Evolutionary conservation across 2,888 invertebrate species (phyloP).

Genomic region (Nasonovia ribisnigri): DNA sequence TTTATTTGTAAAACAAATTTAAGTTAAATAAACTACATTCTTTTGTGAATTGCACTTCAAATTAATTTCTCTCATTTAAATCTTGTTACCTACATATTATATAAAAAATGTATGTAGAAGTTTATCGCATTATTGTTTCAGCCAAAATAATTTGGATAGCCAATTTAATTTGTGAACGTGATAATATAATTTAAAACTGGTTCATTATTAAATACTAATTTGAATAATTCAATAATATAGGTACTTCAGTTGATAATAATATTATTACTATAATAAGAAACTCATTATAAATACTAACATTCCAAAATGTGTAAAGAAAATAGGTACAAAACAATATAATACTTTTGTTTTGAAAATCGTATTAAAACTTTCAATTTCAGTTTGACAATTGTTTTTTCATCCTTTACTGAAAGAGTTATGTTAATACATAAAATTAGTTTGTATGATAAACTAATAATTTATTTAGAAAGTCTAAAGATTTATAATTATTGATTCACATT

Average conservation of each 20-base stretch:
- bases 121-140: not conserved
- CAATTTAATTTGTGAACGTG: not conserved
- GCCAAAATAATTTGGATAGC: not conserved
- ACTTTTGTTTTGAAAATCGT: not conserved
- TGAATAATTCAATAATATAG: not conserved
- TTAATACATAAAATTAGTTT: not conserved
- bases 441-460: not conserved
- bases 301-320: not conserved
- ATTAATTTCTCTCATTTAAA: not conserved
- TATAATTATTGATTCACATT: too few species aligned
- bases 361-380: not conserved
- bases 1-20: not conserved
- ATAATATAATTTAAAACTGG: not conserved
- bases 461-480: too few species aligned
- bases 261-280: not conserved
- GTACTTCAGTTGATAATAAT: not conserved
- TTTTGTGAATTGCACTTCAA: not conserved
- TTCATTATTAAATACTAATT: not conserved
- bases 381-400: too few species aligned
- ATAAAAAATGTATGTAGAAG: not conserved
- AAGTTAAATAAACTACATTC: not conserved
- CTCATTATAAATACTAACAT: not conserved
- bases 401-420: not conserved
- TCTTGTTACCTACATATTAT: not conserved
- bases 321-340: not conserved